Base-by-base conservation (phyloP, 2,113 vertebrate genomes). In the Octodon degus region DNA sequence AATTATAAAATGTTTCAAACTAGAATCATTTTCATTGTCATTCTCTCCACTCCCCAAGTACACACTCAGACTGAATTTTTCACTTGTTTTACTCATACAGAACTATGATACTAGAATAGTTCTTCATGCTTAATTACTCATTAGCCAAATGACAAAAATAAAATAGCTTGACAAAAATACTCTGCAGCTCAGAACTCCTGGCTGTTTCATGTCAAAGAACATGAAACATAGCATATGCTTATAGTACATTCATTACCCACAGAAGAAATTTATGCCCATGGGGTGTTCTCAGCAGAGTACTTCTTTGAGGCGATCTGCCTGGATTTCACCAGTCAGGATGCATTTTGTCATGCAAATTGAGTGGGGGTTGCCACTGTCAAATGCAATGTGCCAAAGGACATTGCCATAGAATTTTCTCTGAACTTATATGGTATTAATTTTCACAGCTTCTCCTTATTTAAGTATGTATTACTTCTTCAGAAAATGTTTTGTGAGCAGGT, bases 281-380 rank as follows among this genome's bases (percentile, higher is more conserved):
- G 90, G 60, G 11, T 7, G 60, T 93, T 97, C 80, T 86, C 0
- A 20, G 92, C 85, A 62, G 62, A 87, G 22, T 4, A 10, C 62
- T 90, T 74, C 40, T 96, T 96, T 95, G 95, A 96, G 96, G 79
- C 74, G 85, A 72, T 87, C 70, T 32, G 95, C 58, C 81, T 93
- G 88, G 37, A 53, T 85, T 89, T 70, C 47, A 53, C 60, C 80
- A 86, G 76, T 97, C 96, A 92, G 53, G 79, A 53, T 53, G 30
- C 20, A 5, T 98, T 43, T n/a, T 40, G 27, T 97, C 95, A 60
- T 24, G 91, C 77, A 43, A 1, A 90, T 86, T 88, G 70, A 62
- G 13, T 60, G 82, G 72, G 92, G 74, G 88, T 37, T 87, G 87
- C 60, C 30, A 74, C 43, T 87, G 60, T 22, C 47, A 1, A 0